These are phyloP conservation scores for Chironomus striatipennis DNA, from an alignment of 1,140 invertebrate genomes.

Conservation along the genomic window DNA sequence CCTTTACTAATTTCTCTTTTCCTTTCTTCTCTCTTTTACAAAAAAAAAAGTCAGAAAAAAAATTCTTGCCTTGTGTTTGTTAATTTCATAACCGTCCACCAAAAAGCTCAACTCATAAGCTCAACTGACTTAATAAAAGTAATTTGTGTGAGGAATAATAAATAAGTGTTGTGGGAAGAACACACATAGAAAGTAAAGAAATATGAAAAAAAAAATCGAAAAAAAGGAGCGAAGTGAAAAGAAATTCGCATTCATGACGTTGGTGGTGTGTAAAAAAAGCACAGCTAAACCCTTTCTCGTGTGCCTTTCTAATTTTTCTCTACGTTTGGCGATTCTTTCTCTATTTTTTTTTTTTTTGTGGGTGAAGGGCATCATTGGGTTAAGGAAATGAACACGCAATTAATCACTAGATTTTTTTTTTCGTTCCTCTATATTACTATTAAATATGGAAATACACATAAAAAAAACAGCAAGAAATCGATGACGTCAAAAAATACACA, in stretches of 20 bases:
- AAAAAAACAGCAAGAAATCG: neutral
- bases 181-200: neutral
- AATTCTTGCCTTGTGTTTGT: too few relatives aligned
- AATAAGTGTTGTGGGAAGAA: neutral
- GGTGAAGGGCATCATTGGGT: neutral
- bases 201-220: neutral
- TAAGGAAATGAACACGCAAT: conserved; percentile 18
- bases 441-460: neutral
- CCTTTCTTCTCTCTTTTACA: too few relatives aligned
- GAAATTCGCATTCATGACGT: conserved; percentile 1
- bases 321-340: neutral
- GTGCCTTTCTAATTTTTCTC: neutral
- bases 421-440: neutral
- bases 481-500: neutral
- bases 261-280: conserved; percentile 12
- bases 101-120: too few relatives aligned
- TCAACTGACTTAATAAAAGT: neutral
- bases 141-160: neutral
- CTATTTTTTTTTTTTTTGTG: neutral
- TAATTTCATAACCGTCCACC: too few relatives aligned
- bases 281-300: neutral
- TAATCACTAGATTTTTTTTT: neutral
- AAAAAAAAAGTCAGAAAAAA: too few relatives aligned
- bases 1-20: too few relatives aligned
- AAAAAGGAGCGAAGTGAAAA: neutral